Base-by-base conservation (phyloP, 2,888 invertebrate genomes). In the Drosophila anomalata region DNA sequence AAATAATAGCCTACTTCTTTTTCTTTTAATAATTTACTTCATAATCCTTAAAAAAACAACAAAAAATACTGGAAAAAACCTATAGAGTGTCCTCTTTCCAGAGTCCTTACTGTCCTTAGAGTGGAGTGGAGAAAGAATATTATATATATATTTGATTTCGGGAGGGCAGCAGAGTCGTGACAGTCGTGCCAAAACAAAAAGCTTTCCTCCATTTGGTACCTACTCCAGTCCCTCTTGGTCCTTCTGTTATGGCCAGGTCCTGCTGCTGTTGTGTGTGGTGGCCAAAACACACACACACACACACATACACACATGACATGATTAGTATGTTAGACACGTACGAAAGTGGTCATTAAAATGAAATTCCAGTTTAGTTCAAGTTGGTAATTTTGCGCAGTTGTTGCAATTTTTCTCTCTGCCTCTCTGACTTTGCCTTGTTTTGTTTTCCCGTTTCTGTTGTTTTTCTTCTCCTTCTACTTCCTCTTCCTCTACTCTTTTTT, bases 321-420 rank as follows among this genome's bases (percentile, higher is more conserved):
- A 89, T 90, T 90, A 89, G 89, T 83, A 90, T 89, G 88, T 89
- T 85, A 74, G 81, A 85, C 90, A 90, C 89, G 90, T 90, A 89
- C 80, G 78, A 82, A 89, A 89, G 89, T 89, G 90, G 89, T 90
- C 89, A 90, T 90, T 90, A 90, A 90, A 89, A 88, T 85, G 78
- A 79, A 87, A 88, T 83, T 87, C 87, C 76, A 85, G 85, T 85
- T 85, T 80, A 80, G 83, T 85, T 87, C 83, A 85, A 86, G 82
- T 86, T 86, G 87, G 86, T 80, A 86, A 85, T 84, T 84, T 84
- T 84, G 86, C 85, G 80, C 85, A 82, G 82, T 85, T 84, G 85
- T 86, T 87, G 87, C 81, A 87, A 79, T 87, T 79, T 85, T 77
- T 71, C 73, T 71, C 71, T 53, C 48, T 58, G 41, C 5, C 66